Evolutionary conservation across 92 coral and sea anemone species (phyloP).

Genomic region (Epizoanthus scotinus): DNA sequence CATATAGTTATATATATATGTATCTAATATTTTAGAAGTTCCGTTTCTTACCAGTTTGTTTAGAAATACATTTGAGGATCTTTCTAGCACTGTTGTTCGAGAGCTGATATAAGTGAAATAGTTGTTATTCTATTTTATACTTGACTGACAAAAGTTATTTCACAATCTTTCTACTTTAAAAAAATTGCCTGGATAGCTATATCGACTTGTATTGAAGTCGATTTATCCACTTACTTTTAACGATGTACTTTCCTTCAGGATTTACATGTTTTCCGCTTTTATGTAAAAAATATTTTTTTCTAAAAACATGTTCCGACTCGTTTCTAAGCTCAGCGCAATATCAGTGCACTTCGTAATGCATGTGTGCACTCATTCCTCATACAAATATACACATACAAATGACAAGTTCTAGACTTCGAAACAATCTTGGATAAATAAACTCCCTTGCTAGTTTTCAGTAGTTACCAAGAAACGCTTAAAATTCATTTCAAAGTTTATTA

Average conservation of each 20-base stretch:
- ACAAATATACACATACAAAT: background rate
- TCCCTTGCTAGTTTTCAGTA: constrained; percentile 6
- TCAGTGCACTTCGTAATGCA: background rate
- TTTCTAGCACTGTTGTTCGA: background rate
- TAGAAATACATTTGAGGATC: background rate
- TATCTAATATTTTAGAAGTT: background rate
- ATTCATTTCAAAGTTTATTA: background rate
- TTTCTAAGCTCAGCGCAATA: too few species aligned
- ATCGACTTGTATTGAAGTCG: background rate
- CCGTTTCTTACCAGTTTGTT: background rate
- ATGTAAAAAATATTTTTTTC: background rate
- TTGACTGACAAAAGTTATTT: background rate
- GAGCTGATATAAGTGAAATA: background rate
- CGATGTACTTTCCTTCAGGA: background rate
- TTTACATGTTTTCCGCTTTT: background rate
- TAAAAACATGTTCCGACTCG: too few species aligned
- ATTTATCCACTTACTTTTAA: background rate
- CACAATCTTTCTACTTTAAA: background rate
- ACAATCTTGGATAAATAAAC: background rate
- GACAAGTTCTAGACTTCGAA: too few species aligned
- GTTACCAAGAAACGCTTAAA: background rate
- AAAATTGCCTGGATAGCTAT: background rate
- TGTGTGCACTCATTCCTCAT: background rate
- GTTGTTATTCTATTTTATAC: background rate
- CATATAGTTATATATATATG: too few species aligned